Percentiles rank a stretch among this genome's conserved stretches.
phyloP scores from a whole-genome alignment of 92 coral and sea anemone genomes.

The Metridium senile region DNA sequence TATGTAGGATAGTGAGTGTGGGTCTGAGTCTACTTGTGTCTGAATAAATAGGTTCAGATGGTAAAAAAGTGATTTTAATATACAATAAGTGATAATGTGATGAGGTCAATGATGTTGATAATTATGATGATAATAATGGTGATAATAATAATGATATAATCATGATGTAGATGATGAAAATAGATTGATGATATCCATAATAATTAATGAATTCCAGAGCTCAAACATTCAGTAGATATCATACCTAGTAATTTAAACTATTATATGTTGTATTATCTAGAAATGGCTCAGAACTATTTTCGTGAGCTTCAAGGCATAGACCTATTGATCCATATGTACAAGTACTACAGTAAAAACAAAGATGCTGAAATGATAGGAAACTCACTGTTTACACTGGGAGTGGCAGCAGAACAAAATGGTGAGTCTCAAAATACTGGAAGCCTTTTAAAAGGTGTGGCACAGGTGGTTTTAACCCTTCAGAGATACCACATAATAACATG shows the following conservation, averaged over 20 bases:
- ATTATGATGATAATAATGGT: neutral
- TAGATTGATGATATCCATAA: neutral
- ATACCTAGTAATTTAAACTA: no score
- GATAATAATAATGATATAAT: neutral
- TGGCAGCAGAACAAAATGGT: constrained; percentile 39
- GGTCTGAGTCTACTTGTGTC: no score
- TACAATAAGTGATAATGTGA: neutral
- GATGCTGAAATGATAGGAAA: constrained; percentile 23
- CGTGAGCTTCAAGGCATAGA: constrained; percentile 26
- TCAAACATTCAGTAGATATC: no score
- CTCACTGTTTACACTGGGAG: constrained; percentile 33
- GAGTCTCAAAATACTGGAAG: neutral
- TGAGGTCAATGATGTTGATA: neutral
- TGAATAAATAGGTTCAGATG: no score
- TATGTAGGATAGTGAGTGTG: no score
- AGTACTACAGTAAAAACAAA: constrained; percentile 7
- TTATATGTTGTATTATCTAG: no score
- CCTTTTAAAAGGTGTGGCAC: no score
- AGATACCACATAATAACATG: no score
- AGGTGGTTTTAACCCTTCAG: no score
- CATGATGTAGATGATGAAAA: neutral
- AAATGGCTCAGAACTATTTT: constrained; percentile 23
- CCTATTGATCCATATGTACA: constrained; percentile 12
- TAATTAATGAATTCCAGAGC: neutral
- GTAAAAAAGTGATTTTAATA: no score